phyloP scores from a whole-genome alignment of 2,888 invertebrate genomes.

The Calameuta pallipes region DNA sequence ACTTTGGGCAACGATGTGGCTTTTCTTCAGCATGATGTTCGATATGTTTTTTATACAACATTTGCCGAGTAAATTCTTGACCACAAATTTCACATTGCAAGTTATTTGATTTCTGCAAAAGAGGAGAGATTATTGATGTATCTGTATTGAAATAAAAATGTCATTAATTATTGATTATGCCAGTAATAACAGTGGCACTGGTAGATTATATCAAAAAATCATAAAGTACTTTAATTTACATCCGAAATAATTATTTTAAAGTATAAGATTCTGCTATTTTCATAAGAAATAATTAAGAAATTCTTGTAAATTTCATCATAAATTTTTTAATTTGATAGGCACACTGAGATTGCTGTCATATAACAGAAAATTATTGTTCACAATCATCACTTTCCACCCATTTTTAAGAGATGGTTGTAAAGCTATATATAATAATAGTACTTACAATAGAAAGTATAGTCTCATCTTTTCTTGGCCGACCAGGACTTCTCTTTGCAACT shows the following conservation, averaged over 20 bases:
- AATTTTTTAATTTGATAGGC: too few relatives aligned
- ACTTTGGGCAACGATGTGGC: constrained; percentile 68
- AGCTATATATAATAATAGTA: not conserved
- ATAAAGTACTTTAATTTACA: too few relatives aligned
- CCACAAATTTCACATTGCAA: constrained; percentile 68
- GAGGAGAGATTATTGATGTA: not conserved
- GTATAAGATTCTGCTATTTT: too few relatives aligned
- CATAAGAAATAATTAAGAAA: too few relatives aligned
- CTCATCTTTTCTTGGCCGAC: constrained; percentile 48
- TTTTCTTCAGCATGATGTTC: constrained; percentile 71
- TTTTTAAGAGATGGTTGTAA: not conserved
- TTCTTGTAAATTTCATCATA: too few relatives aligned
- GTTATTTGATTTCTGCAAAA: constrained; percentile 17
- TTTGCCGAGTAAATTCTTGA: constrained; percentile 67
- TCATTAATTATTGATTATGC: too few relatives aligned
- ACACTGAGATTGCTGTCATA: too few relatives aligned
- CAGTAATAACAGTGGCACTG: too few relatives aligned
- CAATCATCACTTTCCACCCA: not conserved
- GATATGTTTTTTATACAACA: constrained; percentile 68
- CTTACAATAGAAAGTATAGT: constrained; percentile 23
- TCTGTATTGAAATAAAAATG: too few relatives aligned
- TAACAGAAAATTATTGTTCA: too few relatives aligned
- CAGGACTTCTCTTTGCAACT: constrained; percentile 37
- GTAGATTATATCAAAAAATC: too few relatives aligned
- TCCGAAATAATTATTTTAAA: too few relatives aligned